A percentile compares a stretch with the other conserved stretches of the same genome.
These are phyloP conservation scores for Drosophila baimaii DNA, from an alignment of 1,140 invertebrate genomes.

Conservation along the genomic window DNA sequence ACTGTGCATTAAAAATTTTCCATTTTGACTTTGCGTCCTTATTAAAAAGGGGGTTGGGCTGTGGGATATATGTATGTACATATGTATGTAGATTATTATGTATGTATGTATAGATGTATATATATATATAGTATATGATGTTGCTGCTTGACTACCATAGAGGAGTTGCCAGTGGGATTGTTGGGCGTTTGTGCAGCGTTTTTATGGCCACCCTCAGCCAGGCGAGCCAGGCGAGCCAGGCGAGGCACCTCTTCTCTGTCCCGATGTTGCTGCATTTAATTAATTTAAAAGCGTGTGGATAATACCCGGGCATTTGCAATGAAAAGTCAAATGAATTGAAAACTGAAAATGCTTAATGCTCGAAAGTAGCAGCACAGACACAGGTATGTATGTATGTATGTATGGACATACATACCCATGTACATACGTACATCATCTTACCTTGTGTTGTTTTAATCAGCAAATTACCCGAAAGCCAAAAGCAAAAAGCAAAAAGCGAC, in stretches of 20 bases:
- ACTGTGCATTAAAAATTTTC: constrained; percentile 29
- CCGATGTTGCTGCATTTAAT: constrained; percentile 68
- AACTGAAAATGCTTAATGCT: constrained; percentile 76
- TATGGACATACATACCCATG: too few relatives aligned
- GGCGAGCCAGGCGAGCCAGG: too few relatives aligned
- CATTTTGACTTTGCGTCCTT: constrained; percentile 32
- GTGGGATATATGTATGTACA: neutral
- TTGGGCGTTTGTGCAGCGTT: constrained; percentile 32
- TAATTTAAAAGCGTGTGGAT: constrained; percentile 83
- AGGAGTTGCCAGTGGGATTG: constrained; percentile 31
- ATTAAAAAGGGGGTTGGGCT: constrained; percentile 21
- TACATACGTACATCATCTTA: constrained; percentile 7
- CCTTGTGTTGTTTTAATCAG: constrained; percentile 69
- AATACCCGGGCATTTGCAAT: constrained; percentile 79
- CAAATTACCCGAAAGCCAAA: constrained; percentile 65
- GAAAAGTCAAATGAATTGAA: constrained; percentile 83
- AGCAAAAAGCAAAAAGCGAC: constrained; percentile 11
- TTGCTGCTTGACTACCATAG: constrained; percentile 62
- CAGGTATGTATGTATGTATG: neutral
- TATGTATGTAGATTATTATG: too few relatives aligned
- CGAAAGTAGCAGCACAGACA: constrained; percentile 46
- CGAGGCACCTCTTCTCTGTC: neutral
- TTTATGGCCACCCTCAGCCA: constrained; percentile 11
- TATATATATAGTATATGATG: constrained; percentile 33
- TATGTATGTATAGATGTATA: neutral